phyloP scores from a whole-genome alignment of 2,113 vertebrate species.

The Potamarius usumacintae region DNA sequence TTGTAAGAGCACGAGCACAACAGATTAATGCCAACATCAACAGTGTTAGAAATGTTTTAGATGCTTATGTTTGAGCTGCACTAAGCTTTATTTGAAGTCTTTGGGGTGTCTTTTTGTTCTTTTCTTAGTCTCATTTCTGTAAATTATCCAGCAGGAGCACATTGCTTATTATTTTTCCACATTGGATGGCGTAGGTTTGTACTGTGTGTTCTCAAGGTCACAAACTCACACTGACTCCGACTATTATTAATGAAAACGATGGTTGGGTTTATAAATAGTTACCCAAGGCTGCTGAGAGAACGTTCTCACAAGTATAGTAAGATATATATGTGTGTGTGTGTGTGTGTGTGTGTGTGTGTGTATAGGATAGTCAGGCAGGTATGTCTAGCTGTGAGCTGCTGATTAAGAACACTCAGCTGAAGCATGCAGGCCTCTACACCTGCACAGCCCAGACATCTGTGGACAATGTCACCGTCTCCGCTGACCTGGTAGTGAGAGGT shows the following conservation, averaged over 20 bases:
- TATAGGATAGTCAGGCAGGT: slow-evolving; percentile 75
- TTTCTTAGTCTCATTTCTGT: not conserved
- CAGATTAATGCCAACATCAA: not conserved
- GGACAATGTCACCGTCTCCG: slow-evolving; percentile 87
- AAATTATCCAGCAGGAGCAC: not conserved
- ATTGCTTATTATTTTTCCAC: not conserved
- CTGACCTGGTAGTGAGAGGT: slow-evolving; percentile 93
- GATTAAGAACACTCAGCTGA: slow-evolving; percentile 86
- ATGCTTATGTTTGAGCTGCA: not conserved
- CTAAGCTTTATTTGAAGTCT: not conserved
- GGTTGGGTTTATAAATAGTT: slow-evolving; percentile 4
- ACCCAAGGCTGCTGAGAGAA: not conserved
- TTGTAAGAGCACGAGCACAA: slow-evolving; percentile 72
- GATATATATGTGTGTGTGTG: not conserved
- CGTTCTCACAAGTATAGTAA: not conserved
- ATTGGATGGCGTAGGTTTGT: not conserved
- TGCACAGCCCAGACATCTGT: slow-evolving; percentile 93
- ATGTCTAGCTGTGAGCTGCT: slow-evolving; percentile 82
- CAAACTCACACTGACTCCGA: not conserved
- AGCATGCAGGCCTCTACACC: slow-evolving; percentile 85
- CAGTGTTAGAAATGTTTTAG: not conserved
- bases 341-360: slow-evolving; percentile 4
- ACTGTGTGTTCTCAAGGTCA: not conserved
- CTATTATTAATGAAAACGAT: not conserved
- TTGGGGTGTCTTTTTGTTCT: not conserved